A percentile compares a stretch with the other conserved stretches of the same genome.
Conservation (phyloP, 2,888 invertebrate genomes). For the Sinodicranocentrus sp. region DNA sequence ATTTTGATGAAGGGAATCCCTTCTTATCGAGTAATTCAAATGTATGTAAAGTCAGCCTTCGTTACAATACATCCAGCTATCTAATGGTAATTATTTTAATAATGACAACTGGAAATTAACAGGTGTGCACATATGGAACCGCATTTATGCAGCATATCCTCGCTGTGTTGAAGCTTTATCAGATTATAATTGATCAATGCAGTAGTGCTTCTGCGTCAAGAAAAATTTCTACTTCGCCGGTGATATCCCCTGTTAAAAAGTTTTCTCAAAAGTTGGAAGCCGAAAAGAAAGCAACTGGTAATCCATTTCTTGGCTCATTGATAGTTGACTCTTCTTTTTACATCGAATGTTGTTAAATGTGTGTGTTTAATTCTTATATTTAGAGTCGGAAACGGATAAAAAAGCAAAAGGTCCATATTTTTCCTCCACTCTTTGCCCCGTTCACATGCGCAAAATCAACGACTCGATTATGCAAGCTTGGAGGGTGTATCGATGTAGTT, state of each 20-base stretch:
- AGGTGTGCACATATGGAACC: constrained; percentile 82
- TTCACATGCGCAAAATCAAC: constrained; percentile 73
- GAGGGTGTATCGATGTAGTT: constrained; percentile 79
- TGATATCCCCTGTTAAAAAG: constrained; percentile 75
- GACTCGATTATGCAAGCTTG: constrained; percentile 72
- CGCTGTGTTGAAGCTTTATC: constrained; percentile 86
- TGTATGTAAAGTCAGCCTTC: constrained; percentile 29
- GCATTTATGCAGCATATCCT: constrained; percentile 84
- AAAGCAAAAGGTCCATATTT: constrained; percentile 67
- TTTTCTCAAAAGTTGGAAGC: constrained; percentile 74
- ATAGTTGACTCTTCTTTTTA: too few species aligned
- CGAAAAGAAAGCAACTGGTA: constrained; percentile 74
- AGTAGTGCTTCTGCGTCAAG: constrained; percentile 62
- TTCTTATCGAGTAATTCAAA: constrained; percentile 63
- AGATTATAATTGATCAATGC: constrained; percentile 86
- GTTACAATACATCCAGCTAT: background rate
- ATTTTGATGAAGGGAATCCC: constrained; percentile 67
- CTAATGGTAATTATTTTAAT: constrained; percentile 9
- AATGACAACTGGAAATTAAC: too few species aligned
- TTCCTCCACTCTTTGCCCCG: constrained; percentile 63
- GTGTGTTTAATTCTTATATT: too few species aligned
- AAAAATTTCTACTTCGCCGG: constrained; percentile 72
- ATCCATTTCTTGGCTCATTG: too few species aligned
- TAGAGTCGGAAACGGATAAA: constrained; percentile 80
- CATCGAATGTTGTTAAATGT: too few species aligned